These are phyloP conservation scores for Sphecodes monilicornis DNA, from an alignment of 2,888 invertebrate genomes.

Conservation along the genomic window DNA sequence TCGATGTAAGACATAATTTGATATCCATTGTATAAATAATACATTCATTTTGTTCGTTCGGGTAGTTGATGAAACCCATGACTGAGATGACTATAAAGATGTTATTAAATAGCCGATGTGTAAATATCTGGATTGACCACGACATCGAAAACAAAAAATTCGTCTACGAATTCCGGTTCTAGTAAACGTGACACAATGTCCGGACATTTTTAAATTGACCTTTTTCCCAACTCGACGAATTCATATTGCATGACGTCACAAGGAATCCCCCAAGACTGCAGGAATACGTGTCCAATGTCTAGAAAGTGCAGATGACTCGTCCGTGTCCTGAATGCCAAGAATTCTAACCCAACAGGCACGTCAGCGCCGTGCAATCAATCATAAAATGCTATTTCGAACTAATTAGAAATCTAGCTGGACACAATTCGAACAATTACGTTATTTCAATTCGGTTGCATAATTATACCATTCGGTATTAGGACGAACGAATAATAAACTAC, in stretches of 20 bases:
- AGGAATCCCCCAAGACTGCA: slow-evolving; percentile 31
- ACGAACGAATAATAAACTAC: not conserved
- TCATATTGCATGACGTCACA: slow-evolving; percentile 32
- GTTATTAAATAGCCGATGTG: not conserved
- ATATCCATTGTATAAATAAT: not conserved
- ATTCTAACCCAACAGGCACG: slow-evolving; percentile 13
- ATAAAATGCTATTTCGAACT: slow-evolving; percentile 7
- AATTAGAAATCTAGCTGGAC: not conserved
- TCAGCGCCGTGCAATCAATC: slow-evolving; percentile 20
- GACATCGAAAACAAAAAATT: not conserved
- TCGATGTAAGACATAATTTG: not conserved
- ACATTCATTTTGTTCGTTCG: no score
- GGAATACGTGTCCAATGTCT: slow-evolving; percentile 39
- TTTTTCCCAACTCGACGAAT: slow-evolving; percentile 29
- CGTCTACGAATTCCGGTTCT: slow-evolving; percentile 17
- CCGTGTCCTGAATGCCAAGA: slow-evolving; percentile 36
- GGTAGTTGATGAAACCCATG: no score
- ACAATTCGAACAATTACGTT: not conserved
- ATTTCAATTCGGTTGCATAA: not conserved
- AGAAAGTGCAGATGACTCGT: slow-evolving; percentile 46
- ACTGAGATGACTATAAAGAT: not conserved
- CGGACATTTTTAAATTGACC: slow-evolving; percentile 1
- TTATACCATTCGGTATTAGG: no score
- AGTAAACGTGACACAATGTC: not conserved
- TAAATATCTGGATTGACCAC: not conserved